These are phyloP conservation scores for Chrysochloris asiatica DNA, from an alignment of 2,113 vertebrate species.

Conservation along the genomic window DNA sequence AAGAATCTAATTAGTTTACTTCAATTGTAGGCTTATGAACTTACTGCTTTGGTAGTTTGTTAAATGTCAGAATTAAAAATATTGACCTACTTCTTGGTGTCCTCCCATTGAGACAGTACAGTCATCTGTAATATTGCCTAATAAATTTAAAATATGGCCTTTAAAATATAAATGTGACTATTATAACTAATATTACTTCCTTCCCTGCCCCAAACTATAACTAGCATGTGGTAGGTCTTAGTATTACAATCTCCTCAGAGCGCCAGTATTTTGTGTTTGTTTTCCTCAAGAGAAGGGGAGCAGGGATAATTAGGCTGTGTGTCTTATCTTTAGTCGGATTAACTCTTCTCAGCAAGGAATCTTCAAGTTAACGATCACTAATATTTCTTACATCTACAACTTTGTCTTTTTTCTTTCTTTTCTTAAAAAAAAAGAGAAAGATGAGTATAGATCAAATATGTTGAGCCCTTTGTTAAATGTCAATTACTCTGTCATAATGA, in stretches of 20 bases:
- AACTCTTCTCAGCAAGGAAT: not conserved
- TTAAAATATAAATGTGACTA: constrained; percentile 49
- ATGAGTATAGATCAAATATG: not conserved
- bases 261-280: not conserved
- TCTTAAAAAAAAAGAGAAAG: not conserved
- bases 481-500: too few relatives aligned
- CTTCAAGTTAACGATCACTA: not conserved
- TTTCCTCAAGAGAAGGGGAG: not conserved
- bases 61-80: constrained; percentile 69
- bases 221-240: not conserved
- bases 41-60: constrained; percentile 61
- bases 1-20: constrained; percentile 51
- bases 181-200: constrained; percentile 5
- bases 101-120: constrained; percentile 23
- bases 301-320: not conserved
- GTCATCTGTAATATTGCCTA: constrained; percentile 27
- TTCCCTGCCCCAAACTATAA: not conserved
- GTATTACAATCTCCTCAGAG: not conserved
- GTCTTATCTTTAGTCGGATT: constrained; percentile 2
- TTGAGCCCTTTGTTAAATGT: not conserved
- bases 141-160: constrained; percentile 47
- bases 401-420: not conserved
- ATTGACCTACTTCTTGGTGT: constrained; percentile 41
- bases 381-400: not conserved
- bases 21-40: constrained; percentile 2